These are phyloP conservation scores for Perca fluviatilis DNA, from an alignment of 2,113 vertebrate genomes.

Conservation along the genomic window DNA sequence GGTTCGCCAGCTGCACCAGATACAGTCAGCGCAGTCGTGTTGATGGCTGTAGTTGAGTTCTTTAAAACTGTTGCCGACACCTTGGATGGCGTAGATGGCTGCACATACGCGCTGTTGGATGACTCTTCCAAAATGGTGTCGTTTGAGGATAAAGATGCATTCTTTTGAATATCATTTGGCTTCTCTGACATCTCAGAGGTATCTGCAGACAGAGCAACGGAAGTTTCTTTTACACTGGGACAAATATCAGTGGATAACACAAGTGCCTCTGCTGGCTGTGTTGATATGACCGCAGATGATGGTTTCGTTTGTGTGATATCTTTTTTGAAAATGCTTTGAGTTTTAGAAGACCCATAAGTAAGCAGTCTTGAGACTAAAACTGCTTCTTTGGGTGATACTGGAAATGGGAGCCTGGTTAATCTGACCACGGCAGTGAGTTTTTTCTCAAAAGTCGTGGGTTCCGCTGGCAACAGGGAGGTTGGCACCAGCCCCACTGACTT, in stretches of 20 bases:
- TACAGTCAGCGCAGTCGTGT: background rate
- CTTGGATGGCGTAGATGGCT: background rate
- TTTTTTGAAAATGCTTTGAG: background rate
- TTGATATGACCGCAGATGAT: background rate
- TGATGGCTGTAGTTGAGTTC: background rate
- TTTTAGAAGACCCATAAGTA: background rate
- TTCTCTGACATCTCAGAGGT: slow-evolving; percentile 13
- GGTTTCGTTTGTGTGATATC: background rate
- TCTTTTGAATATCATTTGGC: background rate
- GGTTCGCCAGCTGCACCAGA: background rate
- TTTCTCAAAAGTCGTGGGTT: background rate
- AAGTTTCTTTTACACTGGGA: background rate
- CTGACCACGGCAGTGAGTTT: slow-evolving; percentile 42
- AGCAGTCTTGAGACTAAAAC: slow-evolving; percentile 20
- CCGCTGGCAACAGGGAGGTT: background rate
- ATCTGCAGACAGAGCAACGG: background rate
- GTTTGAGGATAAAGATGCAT: background rate
- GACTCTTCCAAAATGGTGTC: background rate
- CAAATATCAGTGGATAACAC: background rate
- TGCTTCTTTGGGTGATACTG: slow-evolving; percentile 30
- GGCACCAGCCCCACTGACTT: background rate
- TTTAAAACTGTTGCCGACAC: background rate
- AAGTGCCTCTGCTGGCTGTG: background rate
- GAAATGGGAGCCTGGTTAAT: slow-evolving; percentile 57
- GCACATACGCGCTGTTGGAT: background rate